phyloP scores from a whole-genome alignment of 2,888 invertebrate species.

The Ectropis crepuscularia region DNA sequence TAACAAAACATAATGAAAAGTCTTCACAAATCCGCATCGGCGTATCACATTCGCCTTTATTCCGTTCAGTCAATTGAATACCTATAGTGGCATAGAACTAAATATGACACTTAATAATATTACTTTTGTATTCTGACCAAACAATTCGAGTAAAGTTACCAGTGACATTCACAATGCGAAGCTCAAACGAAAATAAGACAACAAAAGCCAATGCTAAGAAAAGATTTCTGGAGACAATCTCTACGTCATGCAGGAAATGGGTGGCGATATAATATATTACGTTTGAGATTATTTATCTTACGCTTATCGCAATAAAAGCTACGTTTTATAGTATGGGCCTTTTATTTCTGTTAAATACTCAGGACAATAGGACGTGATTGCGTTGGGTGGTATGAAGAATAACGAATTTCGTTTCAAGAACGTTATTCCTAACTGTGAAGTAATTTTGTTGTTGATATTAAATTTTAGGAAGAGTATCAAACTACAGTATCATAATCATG shows the following conservation, averaged over 20 bases:
- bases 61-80: too few species aligned
- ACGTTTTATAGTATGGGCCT: slow-evolving; percentile 5
- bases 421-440: background rate
- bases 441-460: too few species aligned
- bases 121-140: background rate
- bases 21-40: too few species aligned
- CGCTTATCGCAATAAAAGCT: slow-evolving; percentile 17
- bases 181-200: slow-evolving; percentile 16
- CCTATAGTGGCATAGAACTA: too few species aligned
- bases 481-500: too few species aligned
- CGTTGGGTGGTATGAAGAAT: background rate
- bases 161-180: slow-evolving; percentile 3
- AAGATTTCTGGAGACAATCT: slow-evolving; percentile 22
- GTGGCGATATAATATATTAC: slow-evolving; percentile 24
- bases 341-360: slow-evolving; percentile 8
- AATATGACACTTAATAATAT: background rate
- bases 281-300: slow-evolving; percentile 15
- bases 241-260: slow-evolving; percentile 25
- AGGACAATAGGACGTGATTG: background rate
- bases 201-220: slow-evolving; percentile 20
- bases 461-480: too few species aligned
- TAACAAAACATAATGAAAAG: too few species aligned
- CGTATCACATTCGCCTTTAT: too few species aligned
- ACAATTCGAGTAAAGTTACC: slow-evolving; percentile 8
- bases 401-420: background rate